Conservation (phyloP, 2,113 vertebrate species). For the Python bivittatus region DNA sequence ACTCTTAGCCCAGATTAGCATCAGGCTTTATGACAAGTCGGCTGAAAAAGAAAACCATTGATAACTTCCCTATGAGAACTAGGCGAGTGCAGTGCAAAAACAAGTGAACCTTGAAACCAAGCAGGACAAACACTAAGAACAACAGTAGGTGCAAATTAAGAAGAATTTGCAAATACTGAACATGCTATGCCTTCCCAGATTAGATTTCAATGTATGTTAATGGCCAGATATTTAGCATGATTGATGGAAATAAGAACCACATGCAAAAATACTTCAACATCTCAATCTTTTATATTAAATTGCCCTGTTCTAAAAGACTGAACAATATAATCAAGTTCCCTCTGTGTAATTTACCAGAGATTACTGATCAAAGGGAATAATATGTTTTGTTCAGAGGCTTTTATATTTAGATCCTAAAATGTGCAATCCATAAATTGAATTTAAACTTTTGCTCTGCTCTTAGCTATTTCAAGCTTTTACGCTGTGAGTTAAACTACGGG, state of each 20-base stretch:
- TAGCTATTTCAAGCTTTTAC: conserved; percentile 53
- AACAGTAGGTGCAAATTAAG: not conserved
- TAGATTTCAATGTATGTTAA: conserved; percentile 41
- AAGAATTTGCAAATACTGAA: not conserved
- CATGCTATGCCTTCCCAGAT: conserved; percentile 31
- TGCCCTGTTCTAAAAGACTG: conserved; percentile 55
- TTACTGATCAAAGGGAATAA: conserved; percentile 56
- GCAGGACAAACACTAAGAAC: not conserved
- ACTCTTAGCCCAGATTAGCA: not conserved
- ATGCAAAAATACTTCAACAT: conserved; percentile 55
- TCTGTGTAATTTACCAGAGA: conserved; percentile 62
- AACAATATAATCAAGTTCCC: conserved; percentile 62
- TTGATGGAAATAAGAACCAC: conserved; percentile 40
- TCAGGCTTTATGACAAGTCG: not conserved
- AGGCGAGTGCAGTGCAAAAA: not conserved
- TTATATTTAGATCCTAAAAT: conserved; percentile 51
- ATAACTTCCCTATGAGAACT: not conserved
- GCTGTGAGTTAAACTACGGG: conserved; percentile 45
- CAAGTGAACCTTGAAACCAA: not conserved
- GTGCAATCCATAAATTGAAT: conserved; percentile 41
- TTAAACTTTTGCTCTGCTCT: conserved; percentile 40
- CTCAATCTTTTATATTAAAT: conserved; percentile 60
- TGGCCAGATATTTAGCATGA: conserved; percentile 15
- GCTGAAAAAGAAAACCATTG: not conserved
- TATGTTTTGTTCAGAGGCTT: conserved; percentile 58